phyloP scores from a whole-genome alignment of 2,113 vertebrate genomes.

The Ailuropoda melanoleuca region DNA sequence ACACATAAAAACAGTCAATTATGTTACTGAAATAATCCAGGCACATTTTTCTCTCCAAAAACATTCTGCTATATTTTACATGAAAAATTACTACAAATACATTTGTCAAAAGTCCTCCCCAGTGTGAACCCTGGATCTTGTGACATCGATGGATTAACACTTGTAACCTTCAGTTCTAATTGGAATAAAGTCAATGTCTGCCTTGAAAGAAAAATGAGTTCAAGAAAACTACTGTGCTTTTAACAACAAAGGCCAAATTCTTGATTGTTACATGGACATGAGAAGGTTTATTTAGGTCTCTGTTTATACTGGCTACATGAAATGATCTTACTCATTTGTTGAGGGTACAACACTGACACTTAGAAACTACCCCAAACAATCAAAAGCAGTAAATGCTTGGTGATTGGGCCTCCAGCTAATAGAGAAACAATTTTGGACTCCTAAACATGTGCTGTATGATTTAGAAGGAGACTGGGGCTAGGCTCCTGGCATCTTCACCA shows the following conservation, averaged over 20 bases:
- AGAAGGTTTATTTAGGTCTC: constrained; percentile 17
- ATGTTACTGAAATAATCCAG: constrained; percentile 69
- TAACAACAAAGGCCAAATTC: constrained; percentile 60
- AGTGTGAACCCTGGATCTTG: constrained; percentile 57
- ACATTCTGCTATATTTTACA: constrained; percentile 72
- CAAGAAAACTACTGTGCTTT: constrained; percentile 50
- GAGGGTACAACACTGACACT: constrained; percentile 14
- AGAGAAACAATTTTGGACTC: neutral
- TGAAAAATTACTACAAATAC: constrained; percentile 76
- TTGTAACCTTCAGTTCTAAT: constrained; percentile 79
- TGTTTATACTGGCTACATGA: constrained; percentile 15
- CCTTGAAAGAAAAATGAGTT: constrained; percentile 14
- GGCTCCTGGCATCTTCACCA: neutral
- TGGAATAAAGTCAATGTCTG: constrained; percentile 75
- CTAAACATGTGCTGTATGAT: neutral
- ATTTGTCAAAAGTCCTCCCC: constrained; percentile 72
- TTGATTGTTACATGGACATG: constrained; percentile 26
- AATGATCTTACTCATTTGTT: constrained; percentile 36
- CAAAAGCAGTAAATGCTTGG: constrained; percentile 4
- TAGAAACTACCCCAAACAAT: constrained; percentile 27
- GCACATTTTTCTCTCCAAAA: constrained; percentile 68
- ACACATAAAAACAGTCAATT: constrained; percentile 79
- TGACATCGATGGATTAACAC: constrained; percentile 76
- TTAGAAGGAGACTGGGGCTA: neutral
- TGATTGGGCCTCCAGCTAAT: neutral